Evolutionary conservation across 2,113 vertebrate genomes (phyloP), one percentile per base, ranked within the genome.

Genomic region (Nesospiza acunhae): DNA sequence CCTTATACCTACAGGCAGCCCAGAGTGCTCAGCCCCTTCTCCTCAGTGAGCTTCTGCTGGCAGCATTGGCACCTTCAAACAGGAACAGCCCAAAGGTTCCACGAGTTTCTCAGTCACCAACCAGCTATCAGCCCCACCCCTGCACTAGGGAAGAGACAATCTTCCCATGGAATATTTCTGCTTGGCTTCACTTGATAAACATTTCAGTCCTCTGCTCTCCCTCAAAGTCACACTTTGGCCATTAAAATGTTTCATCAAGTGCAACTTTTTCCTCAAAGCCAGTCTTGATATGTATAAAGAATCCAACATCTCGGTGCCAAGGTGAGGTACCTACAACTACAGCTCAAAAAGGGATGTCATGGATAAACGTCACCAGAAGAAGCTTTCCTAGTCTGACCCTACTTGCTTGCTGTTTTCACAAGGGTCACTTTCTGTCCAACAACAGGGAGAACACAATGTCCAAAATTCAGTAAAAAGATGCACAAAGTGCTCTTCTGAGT

Each of bases 271-370:
- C 24, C 24, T 2, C 31, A 56, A 77, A 83, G 33, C 27, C 39
- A 52, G 7, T 28, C 18, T 44, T 66, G 20, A 10, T 31, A 39
- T 0, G 1, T 3, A n/a, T 26, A 31, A 87, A 76, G 37, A 62
- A 60, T 1, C 4, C 11, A 0, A 1, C 2, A 0, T 9, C 15
- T 8, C 13, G 0, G 4, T 31, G 33, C 41, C 56, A 60, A 49
- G 50, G 35, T 23, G 31, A 85, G 15, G 17, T 24, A 52, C 24
- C 9, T 50, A 47, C 18, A 41, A 67, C 20, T 5, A 39, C 10
- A 49, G 11, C 10, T 75, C n/a, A 53, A 33, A 60, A 2, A 6
- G 6, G 17, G 20, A 44, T 72, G 16, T 15, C 13, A 19, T 12
- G 7, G 60, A 47, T 17, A 60, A 74, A 44, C 28, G 50, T 3